Evolutionary conservation across 2,113 vertebrate genomes (phyloP).

Genomic region (Okapia johnstoni): DNA sequence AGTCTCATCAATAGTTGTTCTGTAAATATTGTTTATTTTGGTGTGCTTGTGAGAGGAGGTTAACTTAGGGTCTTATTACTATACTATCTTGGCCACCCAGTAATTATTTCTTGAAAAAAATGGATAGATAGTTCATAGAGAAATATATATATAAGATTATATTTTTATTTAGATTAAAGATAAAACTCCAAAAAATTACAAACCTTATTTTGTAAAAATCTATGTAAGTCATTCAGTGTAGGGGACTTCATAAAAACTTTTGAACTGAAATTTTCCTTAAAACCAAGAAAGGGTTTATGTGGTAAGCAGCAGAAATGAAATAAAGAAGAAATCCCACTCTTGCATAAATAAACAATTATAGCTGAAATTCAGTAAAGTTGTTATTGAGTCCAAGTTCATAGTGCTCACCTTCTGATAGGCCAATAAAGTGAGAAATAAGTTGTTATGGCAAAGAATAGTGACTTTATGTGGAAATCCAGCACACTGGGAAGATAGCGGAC

Average conservation of each 20-base stretch:
- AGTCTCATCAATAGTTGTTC: not conserved
- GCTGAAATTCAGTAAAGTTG: not conserved
- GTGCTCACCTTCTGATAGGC: not conserved
- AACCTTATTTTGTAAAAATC: not conserved
- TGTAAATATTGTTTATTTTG: not conserved
- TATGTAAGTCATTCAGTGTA: not conserved
- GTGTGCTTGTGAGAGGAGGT: not conserved
- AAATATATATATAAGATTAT: not conserved
- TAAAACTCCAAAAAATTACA: not conserved
- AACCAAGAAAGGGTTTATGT: not conserved
- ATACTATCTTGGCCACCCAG: not conserved
- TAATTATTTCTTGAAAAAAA: not conserved
- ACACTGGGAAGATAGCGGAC: not conserved
- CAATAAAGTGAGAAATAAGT: not conserved
- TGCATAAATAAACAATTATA: not conserved
- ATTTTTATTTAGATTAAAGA: not conserved
- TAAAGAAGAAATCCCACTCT: not conserved
- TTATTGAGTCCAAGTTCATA: not conserved
- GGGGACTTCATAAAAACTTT: not conserved
- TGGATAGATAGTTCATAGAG: not conserved
- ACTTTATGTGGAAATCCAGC: not conserved
- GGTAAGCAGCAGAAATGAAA: not conserved
- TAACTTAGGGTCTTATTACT: not conserved
- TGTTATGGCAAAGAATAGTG: not conserved
- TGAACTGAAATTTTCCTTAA: not conserved